Evolutionary conservation across 1,140 invertebrate species (phyloP), one percentile per base, ranked within the genome.

Genomic region (Acromyrmex echinatior): DNA sequence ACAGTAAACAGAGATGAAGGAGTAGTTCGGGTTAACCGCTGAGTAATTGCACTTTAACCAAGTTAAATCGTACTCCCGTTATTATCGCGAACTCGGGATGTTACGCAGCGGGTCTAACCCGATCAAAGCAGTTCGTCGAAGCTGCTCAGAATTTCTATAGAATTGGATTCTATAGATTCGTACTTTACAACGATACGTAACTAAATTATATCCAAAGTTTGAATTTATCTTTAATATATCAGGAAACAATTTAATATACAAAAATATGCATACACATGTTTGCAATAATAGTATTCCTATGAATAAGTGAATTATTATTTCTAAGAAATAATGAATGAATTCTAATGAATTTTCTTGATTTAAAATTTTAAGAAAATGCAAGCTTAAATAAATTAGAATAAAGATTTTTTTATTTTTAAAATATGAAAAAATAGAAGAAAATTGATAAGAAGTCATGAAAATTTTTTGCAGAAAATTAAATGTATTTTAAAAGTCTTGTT

Each of bases 31-130:
- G 90, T 91, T 91, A 91, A 91, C 90, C 90, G 89, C 87, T 91
- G 90, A 91, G 89, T 91, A 91, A 91, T 91, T 91, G 90, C 90
- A 91, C 90, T 87, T 91, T 91, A 91, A 91, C 90, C 89, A 88
- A 91, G 89, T 90, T 90, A 90, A 90, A 90, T 90, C 89, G 89
- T 90, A 90, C 89, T 90, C 89, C 78, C 81, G 89, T 90, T 90
- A 90, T 90, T 90, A 90, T 88, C 71, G 89, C 56, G 68, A 90
- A 87, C 78, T 87, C 89, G 88, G 87, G 88, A 90, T 90, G 89
- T 82, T 90, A 88, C 89, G 86, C 89, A 68, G 86, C 68, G 74
- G 62, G 89, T 86, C 86, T 85, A 84, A 84, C 86, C 87, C 86
- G 89, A 87, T 90, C 89, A 90, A 90, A 90, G 89, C 53, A 87